Base-by-base conservation (phyloP, 2,888 invertebrate genomes). In the Toxonevra muliebris region DNA sequence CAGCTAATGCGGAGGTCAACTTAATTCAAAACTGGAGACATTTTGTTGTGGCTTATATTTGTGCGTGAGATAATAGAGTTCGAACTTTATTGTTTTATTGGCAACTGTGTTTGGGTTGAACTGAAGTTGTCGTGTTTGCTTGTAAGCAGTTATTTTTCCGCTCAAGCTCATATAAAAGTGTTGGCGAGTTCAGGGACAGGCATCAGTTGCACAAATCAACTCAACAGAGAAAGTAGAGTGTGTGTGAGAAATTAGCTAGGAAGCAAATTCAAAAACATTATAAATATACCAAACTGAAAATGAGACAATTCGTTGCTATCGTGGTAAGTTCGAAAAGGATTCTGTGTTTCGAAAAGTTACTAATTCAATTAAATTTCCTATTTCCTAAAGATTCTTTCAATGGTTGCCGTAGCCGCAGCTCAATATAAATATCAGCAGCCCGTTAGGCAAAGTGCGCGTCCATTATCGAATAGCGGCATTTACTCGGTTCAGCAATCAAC, bases 401-500 rank as follows among this genome's bases (percentile, higher is more conserved):
- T 75, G 17, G 48, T 72, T 19, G 76, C 74, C 30, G 59, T 74
- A 15, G 66, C 75, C 10, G 70, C 76, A 10, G 80, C 79, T 20
- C 75, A 76, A 11, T 82, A 82, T 70, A 79, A 76, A 61, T 82
- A 82, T 65, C 76, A 75, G 65, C 71, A 65, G 41, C 69, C 30
- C 69, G n/a, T 60, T 40, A 63, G 0, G 41, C 10, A 52, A 53
- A 41, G 17, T 41, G 11, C 19, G 61, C 40, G 5, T 40, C 40
- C 7, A n/a, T 8, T 7, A 10, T 45, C 19, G 13, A 30, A 55
- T 15, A 40, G 57, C 8, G 19, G 45, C 10, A 64, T 40, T 10
- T 57, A 64, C 15, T 50, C 40, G 30, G 57, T 57, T 19, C 30
- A 41, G 13, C 64, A 64, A 64, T 61, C 61, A 50, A 30, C 50